These are phyloP conservation scores for Phenganax marumi DNA, from an alignment of 92 coral and sea anemone genomes.

Conservation along the genomic window DNA sequence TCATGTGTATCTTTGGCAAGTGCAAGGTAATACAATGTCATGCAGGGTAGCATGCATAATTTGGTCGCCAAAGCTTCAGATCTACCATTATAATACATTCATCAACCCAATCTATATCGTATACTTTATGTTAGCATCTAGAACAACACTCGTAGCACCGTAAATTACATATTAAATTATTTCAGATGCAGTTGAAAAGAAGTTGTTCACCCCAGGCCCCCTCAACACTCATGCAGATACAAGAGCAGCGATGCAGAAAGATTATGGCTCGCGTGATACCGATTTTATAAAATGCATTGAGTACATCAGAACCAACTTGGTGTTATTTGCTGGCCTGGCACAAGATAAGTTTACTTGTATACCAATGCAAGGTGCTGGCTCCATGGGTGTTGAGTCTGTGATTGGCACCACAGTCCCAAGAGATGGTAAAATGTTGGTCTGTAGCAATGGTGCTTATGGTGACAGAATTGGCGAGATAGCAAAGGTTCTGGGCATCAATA, in stretches of 20 bases:
- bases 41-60: too few species aligned
- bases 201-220: constrained; percentile 96
- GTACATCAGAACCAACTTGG: constrained; percentile 71
- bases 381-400: constrained; percentile 86
- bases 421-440: constrained; percentile 70
- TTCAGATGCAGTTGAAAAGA: constrained; percentile 63
- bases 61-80: too few species aligned
- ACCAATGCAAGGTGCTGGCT: constrained; percentile 91
- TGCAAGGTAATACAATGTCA: too few species aligned
- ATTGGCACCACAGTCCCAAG: constrained; percentile 82
- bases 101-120: too few species aligned
- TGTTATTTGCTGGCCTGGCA: constrained; percentile 85
- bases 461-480: constrained; percentile 83
- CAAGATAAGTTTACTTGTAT: constrained; percentile 68
- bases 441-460: constrained; percentile 92
- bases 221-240: constrained; percentile 81
- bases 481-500: constrained; percentile 80
- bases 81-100: too few species aligned
- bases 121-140: background rate
- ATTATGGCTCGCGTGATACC: constrained; percentile 91
- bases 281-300: constrained; percentile 75
- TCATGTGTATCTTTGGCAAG: too few species aligned
- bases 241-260: constrained; percentile 85
- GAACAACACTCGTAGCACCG: background rate
- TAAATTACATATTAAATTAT: background rate